phyloP scores from a whole-genome alignment of 2,888 invertebrate genomes.

The Caenorhabditis sulstoni region DNA sequence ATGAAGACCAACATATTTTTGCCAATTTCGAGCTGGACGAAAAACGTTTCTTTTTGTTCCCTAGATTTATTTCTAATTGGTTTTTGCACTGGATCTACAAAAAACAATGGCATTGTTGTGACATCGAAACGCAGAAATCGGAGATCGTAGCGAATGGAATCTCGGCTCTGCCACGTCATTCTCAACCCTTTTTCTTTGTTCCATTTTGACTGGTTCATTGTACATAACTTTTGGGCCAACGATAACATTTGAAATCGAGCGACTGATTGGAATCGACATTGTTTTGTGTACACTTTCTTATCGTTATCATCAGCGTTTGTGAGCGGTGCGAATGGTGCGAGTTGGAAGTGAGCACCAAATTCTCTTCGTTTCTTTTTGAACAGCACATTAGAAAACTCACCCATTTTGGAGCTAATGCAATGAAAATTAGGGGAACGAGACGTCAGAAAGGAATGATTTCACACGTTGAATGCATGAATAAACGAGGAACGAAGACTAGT shows the following conservation, averaged over 20 bases:
- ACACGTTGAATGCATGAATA: conserved; percentile 32
- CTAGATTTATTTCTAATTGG: too few species aligned
- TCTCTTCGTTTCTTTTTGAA: not conserved
- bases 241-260: not conserved
- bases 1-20: too few species aligned
- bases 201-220: too few species aligned
- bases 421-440: conserved; percentile 13
- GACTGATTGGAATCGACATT: conserved; percentile 1
- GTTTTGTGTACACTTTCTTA: conserved; percentile 41
- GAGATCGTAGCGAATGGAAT: too few species aligned
- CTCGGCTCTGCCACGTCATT: too few species aligned
- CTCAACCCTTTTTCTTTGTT: too few species aligned
- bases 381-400: conserved; percentile 22
- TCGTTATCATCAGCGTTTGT: conserved; percentile 9
- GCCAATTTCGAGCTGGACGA: too few species aligned
- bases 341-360: conserved; percentile 6
- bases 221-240: too few species aligned
- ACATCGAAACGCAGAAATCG: too few species aligned
- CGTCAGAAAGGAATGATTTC: conserved; percentile 11
- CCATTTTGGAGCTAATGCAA: conserved; percentile 29
- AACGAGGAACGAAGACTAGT: not conserved
- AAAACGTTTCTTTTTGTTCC: too few species aligned
- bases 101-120: too few species aligned
- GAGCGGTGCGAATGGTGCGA: conserved; percentile 9
- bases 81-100: too few species aligned